Evolutionary conservation across 1,140 invertebrate species (phyloP).

Genomic region (Campodea augens): DNA sequence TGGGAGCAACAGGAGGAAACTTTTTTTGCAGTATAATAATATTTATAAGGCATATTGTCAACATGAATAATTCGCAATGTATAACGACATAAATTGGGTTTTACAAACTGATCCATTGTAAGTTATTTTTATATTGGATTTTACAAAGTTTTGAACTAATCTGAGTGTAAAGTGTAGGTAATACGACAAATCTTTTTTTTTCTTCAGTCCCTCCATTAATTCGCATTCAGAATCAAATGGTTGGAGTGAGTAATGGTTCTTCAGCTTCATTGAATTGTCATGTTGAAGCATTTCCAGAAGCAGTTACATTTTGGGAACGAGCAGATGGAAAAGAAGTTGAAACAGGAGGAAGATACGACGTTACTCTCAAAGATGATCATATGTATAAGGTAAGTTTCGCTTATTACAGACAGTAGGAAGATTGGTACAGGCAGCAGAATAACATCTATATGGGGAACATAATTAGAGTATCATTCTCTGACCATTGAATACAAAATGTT

Average conservation of each 20-base stretch:
- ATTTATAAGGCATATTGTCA: no score
- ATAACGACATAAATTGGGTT: no score
- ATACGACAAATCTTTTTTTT: slow-evolving; percentile 8
- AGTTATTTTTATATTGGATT: no score
- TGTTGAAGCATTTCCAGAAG: slow-evolving; percentile 72
- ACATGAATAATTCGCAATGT: no score
- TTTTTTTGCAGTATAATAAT: no score
- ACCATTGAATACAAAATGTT: slow-evolving; percentile 1
- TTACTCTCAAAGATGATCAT: slow-evolving; percentile 34
- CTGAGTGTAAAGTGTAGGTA: no score
- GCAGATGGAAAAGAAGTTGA: slow-evolving; percentile 51
- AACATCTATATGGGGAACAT: no score
- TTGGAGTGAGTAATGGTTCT: slow-evolving; percentile 46
- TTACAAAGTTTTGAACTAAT: no score
- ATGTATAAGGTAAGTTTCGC: slow-evolving; percentile 28
- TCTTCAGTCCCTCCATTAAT: slow-evolving; percentile 59
- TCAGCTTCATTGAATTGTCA: slow-evolving; percentile 37
- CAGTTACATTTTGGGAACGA: slow-evolving; percentile 66
- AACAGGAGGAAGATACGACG: slow-evolving; percentile 44
- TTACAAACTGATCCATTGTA: no score
- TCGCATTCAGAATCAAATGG: slow-evolving; percentile 47
- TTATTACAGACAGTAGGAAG: neutral
- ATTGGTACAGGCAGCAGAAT: neutral
- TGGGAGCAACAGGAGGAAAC: no score
- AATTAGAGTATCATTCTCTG: neutral